Evolutionary conservation across 2,888 invertebrate species (phyloP).

Genomic region (Dryobota labecula): DNA sequence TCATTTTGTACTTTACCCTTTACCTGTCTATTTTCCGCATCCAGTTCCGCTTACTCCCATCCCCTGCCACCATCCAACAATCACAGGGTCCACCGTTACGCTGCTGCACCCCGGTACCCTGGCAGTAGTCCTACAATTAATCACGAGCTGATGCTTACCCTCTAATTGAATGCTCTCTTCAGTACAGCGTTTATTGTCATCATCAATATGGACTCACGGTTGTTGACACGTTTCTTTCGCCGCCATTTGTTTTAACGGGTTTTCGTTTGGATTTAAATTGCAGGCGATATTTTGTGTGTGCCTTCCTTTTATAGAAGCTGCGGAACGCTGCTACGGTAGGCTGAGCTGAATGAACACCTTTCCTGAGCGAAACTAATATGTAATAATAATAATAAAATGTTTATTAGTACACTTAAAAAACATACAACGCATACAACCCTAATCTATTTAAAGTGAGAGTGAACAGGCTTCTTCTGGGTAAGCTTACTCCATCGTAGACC

Average conservation of each 20-base stretch:
- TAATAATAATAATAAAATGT: no score
- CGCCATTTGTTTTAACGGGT: constrained; percentile 50
- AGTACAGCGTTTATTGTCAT: constrained; percentile 72
- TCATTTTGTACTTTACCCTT: no score
- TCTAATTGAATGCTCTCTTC: constrained; percentile 81
- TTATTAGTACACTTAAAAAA: no score
- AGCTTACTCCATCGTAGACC: no score
- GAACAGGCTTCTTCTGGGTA: no score
- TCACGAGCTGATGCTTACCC: constrained; percentile 75
- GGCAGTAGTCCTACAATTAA: constrained; percentile 66
- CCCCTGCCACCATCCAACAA: constrained; percentile 32
- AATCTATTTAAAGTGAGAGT: no score
- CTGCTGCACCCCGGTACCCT: constrained; percentile 8
- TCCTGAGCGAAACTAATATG: accelerated
- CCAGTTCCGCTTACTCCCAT: neutral
- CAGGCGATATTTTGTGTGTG: constrained; percentile 7
- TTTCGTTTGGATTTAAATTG: constrained; percentile 47
- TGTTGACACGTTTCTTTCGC: constrained; percentile 56
- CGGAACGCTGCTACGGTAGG: neutral
- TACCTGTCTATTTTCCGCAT: neutral
- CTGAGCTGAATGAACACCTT: neutral
- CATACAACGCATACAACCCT: no score
- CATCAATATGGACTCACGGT: constrained; percentile 73
- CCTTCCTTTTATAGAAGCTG: neutral
- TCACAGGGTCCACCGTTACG: constrained; percentile 1